Evolutionary conservation across 2,797 vertebrate genomes (phyloP).

Genomic region (Leontopithecus rosalia): DNA sequence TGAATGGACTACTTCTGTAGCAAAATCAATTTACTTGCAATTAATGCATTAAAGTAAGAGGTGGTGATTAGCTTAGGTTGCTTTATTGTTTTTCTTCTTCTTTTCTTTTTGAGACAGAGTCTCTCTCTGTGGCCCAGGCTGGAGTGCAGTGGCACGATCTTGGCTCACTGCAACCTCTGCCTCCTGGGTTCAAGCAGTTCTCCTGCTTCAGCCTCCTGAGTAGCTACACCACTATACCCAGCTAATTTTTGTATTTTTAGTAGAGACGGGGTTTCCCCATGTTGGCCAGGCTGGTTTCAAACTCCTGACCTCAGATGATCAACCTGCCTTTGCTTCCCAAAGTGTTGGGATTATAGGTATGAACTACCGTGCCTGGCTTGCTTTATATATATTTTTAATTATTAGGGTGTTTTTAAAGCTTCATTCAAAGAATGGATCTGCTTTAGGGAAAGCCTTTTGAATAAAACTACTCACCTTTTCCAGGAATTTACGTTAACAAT

Average conservation of each 20-base stretch:
- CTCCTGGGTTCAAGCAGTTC: background rate
- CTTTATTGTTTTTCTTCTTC: background rate
- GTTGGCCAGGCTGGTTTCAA: background rate
- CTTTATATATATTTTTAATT: background rate
- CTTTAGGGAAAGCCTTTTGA: constrained; percentile 45
- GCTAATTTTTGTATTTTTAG: background rate
- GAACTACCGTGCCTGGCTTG: background rate
- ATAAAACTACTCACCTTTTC: constrained; percentile 38
- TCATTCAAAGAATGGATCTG: background rate
- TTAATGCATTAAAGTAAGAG: constrained; percentile 28
- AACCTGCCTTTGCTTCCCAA: background rate
- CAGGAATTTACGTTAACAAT: background rate
- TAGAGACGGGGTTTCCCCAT: background rate
- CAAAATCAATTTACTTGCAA: constrained; percentile 39
- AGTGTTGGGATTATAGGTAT: background rate
- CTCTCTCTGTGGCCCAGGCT: background rate
- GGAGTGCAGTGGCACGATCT: background rate
- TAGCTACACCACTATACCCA: background rate
- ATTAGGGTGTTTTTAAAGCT: constrained; percentile 19
- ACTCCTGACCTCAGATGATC: background rate
- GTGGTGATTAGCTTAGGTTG: background rate
- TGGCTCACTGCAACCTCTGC: background rate
- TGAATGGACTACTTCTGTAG: constrained; percentile 9
- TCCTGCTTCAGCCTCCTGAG: no score
- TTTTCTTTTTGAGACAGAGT: background rate